Base-by-base conservation (phyloP, 2,888 invertebrate species). In the Acronicta psi region DNA sequence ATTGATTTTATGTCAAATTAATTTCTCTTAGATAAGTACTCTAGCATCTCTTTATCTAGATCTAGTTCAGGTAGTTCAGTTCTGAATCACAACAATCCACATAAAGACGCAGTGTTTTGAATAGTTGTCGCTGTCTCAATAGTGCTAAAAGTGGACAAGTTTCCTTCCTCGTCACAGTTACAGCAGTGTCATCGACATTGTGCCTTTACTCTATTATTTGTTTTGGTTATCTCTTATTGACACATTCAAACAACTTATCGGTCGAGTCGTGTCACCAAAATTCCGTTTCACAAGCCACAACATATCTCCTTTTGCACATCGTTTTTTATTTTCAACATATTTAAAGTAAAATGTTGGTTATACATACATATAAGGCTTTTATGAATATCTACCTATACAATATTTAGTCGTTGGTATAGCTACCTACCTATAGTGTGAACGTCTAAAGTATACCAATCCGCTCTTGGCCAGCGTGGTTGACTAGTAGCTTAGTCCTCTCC, bases 161-260 rank as follows among this genome's bases (percentile, higher is more conserved):
- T 74, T 61, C 66, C 71, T 71, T 69, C 69, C 73, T 74, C 77
- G 82, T 80, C 75, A 80, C 74, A 81, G 79, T 84, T 85, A 83
- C 70, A 75, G 77, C 79, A 60, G 81, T 86, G 90, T 89, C 90
- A 86, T 87, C 88, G 89, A 88, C 90, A 83, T 78, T 74, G 80
- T 77, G 81, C 76, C 81, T 86, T 80, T 78, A 81, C 84, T 83
- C 80, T 82, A 82, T 80, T 91, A 88, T 93, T 93, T 91, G 86
- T 82, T 59, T 86, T 83, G 56, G 81, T 88, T 93, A 93, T 93
- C 93, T 89, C 71, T 79, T 91, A 88, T 93, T 92, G 90, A 93
- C 92, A 90, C 86, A 80, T 87, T 83, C 84, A 84, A 87, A 86
- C 85, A 83, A 90, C 87, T 92, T 92, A 93, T 92, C 92, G 90